Evolutionary conservation across 2,113 vertebrate species (phyloP), one percentile per base, ranked within the genome.

Genomic region (Hemichromis elongatus): DNA sequence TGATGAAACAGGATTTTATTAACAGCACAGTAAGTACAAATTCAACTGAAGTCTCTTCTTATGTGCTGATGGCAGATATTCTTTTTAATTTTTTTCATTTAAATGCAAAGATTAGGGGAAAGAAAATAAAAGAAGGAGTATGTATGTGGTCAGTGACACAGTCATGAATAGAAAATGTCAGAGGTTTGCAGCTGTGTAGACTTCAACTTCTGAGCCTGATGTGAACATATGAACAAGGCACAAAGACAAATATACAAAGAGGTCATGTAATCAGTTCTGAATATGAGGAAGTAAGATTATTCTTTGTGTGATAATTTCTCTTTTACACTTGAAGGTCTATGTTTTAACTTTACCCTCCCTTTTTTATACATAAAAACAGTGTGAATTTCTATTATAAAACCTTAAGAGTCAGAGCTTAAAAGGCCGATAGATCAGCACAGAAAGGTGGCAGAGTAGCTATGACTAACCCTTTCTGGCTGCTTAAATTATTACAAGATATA

Each of bases 241-340:
- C 70, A 82, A 75, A 56, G 63, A 80, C 77, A 84, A 84, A 77
- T 77, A 79, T 47, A 90, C 83, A 80, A 88, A 79, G 12, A 37
- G 85, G 85, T 87, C 83, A 86, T 54, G 63, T 84, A 83, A 90
- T 90, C 70, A 88, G 83, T 63, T 14, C 13, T 33, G n/a, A 45
- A 78, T 78, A 90, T 86, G 73, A 83, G 84, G 86, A 91, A 90
- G 82, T 87, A 24, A 88, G 66, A 90, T 87, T 84, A 80, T 37
- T 68, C 9, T 77, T 11, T 56, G 24, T 79, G 63, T 24, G 26
- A 53, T 21, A 10, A 28, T 56, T 56, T 24, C 37, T 73, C 35
- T 57, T 81, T 59, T 47, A 42, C 8, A 47, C 50, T 8, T 28
- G 3, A 77, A 40, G 35, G 26, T 84, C 33, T 33, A 50, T 37